These are phyloP conservation scores for Styela clava DNA, from an alignment of 23 tunicate genomes.

Conservation along the genomic window DNA sequence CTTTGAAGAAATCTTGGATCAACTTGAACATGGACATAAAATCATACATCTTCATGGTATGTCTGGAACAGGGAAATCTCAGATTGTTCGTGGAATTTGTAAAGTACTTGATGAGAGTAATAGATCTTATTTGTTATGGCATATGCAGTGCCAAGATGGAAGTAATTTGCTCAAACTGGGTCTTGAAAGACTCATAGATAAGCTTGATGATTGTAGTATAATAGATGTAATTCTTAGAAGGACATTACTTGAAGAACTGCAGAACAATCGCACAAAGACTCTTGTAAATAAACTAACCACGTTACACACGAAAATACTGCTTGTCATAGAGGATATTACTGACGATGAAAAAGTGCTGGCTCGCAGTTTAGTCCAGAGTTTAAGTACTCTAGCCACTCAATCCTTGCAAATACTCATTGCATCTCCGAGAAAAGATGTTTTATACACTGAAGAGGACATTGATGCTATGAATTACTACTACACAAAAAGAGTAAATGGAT, in stretches of 20 bases:
- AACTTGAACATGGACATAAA: neutral
- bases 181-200: neutral
- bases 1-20: too few species aligned
- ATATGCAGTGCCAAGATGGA: neutral
- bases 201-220: neutral
- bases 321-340: too few species aligned
- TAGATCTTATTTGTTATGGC: neutral
- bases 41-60: neutral
- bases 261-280: too few species aligned
- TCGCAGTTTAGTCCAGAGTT: neutral
- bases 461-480: neutral
- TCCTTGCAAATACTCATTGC: neutral
- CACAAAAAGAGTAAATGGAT: neutral
- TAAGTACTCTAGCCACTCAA: neutral
- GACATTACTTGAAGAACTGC: too few species aligned
- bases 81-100: neutral
- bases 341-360: conserved; percentile 10
- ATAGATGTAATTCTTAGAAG: too few species aligned
- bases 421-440: neutral
- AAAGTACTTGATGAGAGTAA: neutral
- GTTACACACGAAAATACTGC: too few species aligned
- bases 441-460: neutral
- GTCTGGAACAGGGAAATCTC: conserved; percentile 5
- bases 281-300: too few species aligned
- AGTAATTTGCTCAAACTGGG: neutral